A percentile compares a stretch with the other conserved stretches of the same genome.
Conservation (phyloP, 1,140 invertebrate species). For the Gonioctena quinquepunctata region DNA sequence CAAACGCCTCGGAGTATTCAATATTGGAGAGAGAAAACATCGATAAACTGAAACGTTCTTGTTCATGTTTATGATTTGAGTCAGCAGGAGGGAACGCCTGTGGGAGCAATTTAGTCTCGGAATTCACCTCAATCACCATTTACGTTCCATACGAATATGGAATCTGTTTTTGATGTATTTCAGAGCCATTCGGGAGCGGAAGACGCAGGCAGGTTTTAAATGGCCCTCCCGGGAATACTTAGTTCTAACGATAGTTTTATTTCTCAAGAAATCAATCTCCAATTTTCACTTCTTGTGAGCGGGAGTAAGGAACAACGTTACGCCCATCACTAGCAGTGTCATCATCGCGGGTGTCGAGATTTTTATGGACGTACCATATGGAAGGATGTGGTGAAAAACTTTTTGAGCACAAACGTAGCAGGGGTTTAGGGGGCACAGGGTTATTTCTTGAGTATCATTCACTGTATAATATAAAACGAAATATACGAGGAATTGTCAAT, state of each 20-base stretch:
- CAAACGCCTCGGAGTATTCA: too few relatives aligned
- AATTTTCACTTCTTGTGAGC: neutral
- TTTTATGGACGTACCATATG: too few relatives aligned
- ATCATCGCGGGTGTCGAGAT: too few relatives aligned
- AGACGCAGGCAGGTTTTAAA: neutral
- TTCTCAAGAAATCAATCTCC: neutral
- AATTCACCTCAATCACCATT: neutral
- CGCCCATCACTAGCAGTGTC: neutral
- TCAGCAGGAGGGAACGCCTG: neutral
- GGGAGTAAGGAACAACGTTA: neutral
- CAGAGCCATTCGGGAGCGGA: neutral
- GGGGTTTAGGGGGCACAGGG: too few relatives aligned
- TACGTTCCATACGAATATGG: neutral
- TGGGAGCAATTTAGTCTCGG: neutral
- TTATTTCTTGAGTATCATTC: too few relatives aligned
- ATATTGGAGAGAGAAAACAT: too few relatives aligned
- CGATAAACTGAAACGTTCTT: too few relatives aligned
- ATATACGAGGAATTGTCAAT: too few relatives aligned
- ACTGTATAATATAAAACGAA: too few relatives aligned
- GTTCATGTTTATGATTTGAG: too few relatives aligned
- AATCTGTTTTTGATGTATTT: neutral
- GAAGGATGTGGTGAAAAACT: too few relatives aligned
- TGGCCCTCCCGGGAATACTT: neutral
- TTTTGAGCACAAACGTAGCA: too few relatives aligned
- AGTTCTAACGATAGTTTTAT: conserved; percentile 1